Conservation (phyloP, 1,140 invertebrate species). For the Listronotus bonariensis region DNA sequence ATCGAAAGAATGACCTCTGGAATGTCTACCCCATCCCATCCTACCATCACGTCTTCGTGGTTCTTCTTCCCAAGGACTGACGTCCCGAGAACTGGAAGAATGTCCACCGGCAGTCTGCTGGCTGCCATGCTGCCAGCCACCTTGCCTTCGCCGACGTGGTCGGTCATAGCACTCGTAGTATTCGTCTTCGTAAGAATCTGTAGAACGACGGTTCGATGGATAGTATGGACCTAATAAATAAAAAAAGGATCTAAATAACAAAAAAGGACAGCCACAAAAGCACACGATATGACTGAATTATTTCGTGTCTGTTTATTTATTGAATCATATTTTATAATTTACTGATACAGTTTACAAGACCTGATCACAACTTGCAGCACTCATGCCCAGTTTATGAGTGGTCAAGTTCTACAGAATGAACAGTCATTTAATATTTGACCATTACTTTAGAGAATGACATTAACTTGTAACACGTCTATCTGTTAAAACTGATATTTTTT, state of each 20-base stretch:
- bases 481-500: too few species aligned
- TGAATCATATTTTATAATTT: too few species aligned
- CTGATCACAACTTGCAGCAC: too few species aligned
- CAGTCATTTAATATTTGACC: too few species aligned
- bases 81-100: conserved; percentile 69
- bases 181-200: conserved; percentile 55
- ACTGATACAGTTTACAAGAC: too few species aligned
- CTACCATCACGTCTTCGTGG: conserved; percentile 55
- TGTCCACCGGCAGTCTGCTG: conserved; percentile 57
- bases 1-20: conserved; percentile 46
- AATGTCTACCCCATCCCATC: conserved; percentile 49
- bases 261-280: too few species aligned
- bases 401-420: too few species aligned
- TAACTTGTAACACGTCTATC: too few species aligned
- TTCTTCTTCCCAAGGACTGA: conserved; percentile 74
- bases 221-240: conserved; percentile 41
- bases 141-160: conserved; percentile 46
- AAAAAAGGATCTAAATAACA: not conserved
- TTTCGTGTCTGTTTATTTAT: too few species aligned
- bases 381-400: too few species aligned
- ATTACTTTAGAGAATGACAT: too few species aligned
- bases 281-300: too few species aligned
- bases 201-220: conserved; percentile 50
- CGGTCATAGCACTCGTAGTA: conserved; percentile 52
- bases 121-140: conserved; percentile 27